These are phyloP conservation scores for Bruchidius siliquastri DNA, from an alignment of 2,888 invertebrate genomes.

Conservation along the genomic window DNA sequence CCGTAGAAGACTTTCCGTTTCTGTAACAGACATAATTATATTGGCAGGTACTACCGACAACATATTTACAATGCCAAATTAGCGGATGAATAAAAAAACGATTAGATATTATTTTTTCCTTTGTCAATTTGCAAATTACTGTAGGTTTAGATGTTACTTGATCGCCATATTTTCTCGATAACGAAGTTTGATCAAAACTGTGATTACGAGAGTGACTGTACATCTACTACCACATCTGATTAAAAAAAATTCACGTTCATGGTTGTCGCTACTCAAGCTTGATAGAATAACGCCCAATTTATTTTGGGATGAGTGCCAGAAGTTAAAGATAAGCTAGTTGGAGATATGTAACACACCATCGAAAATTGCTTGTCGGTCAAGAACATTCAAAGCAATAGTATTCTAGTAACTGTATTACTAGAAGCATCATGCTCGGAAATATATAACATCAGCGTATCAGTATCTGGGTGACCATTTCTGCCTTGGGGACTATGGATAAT, in stretches of 20 bases:
- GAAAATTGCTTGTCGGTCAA: conserved; percentile 35
- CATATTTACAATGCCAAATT: no score
- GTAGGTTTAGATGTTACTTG: no score
- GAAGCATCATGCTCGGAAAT: conserved; percentile 24
- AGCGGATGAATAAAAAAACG: no score
- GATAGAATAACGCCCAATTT: not conserved
- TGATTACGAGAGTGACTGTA: no score
- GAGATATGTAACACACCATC: conserved; percentile 31
- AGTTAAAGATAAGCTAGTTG: not conserved
- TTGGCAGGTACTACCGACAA: no score
- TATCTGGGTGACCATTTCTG: conserved; percentile 4
- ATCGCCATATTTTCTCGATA: no score
- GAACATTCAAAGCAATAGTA: conserved; percentile 25
- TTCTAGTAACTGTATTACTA: conserved; percentile 25
- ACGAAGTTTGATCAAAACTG: no score
- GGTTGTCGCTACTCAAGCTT: not conserved
- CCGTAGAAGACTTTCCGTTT: no score
- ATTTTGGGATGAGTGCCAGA: not conserved
- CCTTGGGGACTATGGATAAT: not conserved
- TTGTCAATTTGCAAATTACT: no score
- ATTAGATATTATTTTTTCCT: no score
- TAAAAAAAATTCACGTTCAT: conserved; percentile 1
- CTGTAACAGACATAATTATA: no score
- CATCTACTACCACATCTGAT: no score
- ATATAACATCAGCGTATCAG: not conserved